phyloP scores from a whole-genome alignment of 2,888 invertebrate genomes.

The Maniola hyperantus region DNA sequence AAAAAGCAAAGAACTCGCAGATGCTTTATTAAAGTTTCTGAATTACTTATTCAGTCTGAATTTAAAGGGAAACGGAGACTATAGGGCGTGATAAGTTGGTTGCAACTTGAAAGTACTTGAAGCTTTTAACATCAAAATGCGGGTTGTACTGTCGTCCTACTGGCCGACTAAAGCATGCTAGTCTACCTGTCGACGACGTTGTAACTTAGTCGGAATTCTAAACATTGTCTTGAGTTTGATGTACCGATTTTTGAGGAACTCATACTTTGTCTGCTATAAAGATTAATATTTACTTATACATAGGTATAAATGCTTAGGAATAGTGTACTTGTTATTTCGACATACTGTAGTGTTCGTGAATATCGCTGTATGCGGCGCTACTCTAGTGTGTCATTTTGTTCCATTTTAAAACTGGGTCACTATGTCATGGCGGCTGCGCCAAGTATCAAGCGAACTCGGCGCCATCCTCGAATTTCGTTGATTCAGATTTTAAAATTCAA shows the following conservation, averaged over 20 bases:
- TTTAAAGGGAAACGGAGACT: slow-evolving; percentile 16
- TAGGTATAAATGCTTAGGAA: slow-evolving; percentile 1
- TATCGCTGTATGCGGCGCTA: slow-evolving; percentile 39
- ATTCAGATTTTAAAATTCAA: slow-evolving; percentile 55
- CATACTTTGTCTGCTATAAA: background rate
- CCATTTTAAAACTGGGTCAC: slow-evolving; percentile 81
- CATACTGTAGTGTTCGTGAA: slow-evolving; percentile 35
- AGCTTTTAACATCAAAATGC: slow-evolving; percentile 63
- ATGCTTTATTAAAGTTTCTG: background rate
- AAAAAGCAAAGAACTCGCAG: background rate
- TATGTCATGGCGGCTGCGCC: slow-evolving; percentile 76
- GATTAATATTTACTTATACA: background rate
- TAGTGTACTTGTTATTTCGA: slow-evolving; percentile 50
- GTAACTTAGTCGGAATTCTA: slow-evolving; percentile 37
- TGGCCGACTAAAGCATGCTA: slow-evolving; percentile 54
- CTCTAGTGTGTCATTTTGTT: slow-evolving; percentile 61
- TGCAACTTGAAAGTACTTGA: slow-evolving; percentile 31
- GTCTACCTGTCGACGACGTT: slow-evolving; percentile 42
- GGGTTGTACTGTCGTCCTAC: slow-evolving; percentile 54
- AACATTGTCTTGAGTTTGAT: slow-evolving; percentile 34
- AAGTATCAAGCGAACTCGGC: slow-evolving; percentile 69
- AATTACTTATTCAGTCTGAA: slow-evolving; percentile 3
- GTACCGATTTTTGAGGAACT: slow-evolving; percentile 2
- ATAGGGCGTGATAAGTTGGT: slow-evolving; percentile 37
- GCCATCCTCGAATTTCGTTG: slow-evolving; percentile 77